A percentile compares a stretch with the other conserved stretches of the same genome.
phyloP scores from a whole-genome alignment of 2,888 invertebrate species.

The Philopedon plagiatum region DNA sequence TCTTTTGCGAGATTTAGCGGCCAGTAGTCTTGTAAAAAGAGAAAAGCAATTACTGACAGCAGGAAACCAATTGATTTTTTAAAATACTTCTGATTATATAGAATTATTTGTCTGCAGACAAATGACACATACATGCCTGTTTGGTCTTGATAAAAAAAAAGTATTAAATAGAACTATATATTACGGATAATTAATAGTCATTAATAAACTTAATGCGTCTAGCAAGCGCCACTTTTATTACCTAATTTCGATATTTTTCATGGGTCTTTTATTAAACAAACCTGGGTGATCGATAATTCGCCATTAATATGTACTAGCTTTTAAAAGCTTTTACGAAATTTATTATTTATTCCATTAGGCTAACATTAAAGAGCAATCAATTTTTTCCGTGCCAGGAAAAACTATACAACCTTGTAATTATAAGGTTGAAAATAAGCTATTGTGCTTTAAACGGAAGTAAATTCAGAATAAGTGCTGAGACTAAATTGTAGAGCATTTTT shows the following conservation, averaged over 20 bases:
- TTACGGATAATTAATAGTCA: neutral
- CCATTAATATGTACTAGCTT: conserved; percentile 1
- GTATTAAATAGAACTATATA: neutral
- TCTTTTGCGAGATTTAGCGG: too few relatives aligned
- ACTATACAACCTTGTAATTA: conserved; percentile 1
- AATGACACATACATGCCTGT: too few relatives aligned
- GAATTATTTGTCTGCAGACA: too few relatives aligned
- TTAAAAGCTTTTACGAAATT: conserved; percentile 5
- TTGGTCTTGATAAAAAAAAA: neutral
- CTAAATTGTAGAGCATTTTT: conserved; percentile 19
- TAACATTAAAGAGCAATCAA: conserved; percentile 9
- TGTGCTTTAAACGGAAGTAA: conserved; percentile 6
- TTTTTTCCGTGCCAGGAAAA: conserved; percentile 13
- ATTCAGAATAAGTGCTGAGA: neutral
- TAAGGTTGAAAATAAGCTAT: neutral
- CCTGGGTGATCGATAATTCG: neutral
- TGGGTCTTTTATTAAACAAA: neutral
- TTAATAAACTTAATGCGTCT: neutral
- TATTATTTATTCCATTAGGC: conserved; percentile 4
- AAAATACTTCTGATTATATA: too few relatives aligned
- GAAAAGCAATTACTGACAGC: too few relatives aligned
- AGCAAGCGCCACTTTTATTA: conserved; percentile 11
- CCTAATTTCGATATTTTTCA: conserved; percentile 12
- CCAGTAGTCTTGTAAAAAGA: too few relatives aligned
- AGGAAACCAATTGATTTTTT: too few relatives aligned